Conservation (phyloP, 2,797 vertebrate species). For the Chanos chanos region DNA sequence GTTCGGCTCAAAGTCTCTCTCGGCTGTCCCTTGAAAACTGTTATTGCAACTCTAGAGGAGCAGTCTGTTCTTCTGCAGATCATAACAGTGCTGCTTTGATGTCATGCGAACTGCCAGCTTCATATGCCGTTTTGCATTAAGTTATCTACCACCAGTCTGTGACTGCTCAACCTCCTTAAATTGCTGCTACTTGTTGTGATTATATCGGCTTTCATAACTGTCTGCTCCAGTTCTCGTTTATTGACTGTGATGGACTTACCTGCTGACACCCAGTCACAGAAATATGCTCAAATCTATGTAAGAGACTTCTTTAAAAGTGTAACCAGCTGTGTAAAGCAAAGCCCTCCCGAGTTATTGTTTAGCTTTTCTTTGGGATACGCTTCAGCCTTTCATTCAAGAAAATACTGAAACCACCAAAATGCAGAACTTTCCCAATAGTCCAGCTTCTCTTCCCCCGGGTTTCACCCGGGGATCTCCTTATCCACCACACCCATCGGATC, state of each 20-base stretch:
- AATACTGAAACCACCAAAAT: constrained; percentile 58
- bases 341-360: constrained; percentile 34
- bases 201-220: constrained; percentile 47
- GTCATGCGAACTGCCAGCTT: constrained; percentile 14
- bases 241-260: constrained; percentile 52
- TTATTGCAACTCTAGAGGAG: too few relatives aligned
- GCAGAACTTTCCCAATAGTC: constrained; percentile 79
- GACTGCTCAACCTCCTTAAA: constrained; percentile 7
- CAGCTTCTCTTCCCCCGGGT: constrained; percentile 67
- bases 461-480: constrained; percentile 70
- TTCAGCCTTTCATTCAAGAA: constrained; percentile 42
- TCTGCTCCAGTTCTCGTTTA: constrained; percentile 48
- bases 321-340: constrained; percentile 9
- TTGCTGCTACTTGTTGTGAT: constrained; percentile 46
- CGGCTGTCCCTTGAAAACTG: too few relatives aligned
- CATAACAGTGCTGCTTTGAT: constrained; percentile 27
- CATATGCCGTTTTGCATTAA: neutral
- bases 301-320: constrained; percentile 21
- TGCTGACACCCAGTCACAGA: constrained; percentile 33
- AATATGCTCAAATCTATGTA: too few relatives aligned
- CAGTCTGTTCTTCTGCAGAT: too few relatives aligned
- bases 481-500: constrained; percentile 69
- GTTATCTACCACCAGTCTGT: neutral
- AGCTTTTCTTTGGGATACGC: neutral
- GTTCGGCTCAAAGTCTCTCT: too few relatives aligned